phyloP scores from a whole-genome alignment of 2,797 vertebrate species.

The Xyrichtys novacula region DNA sequence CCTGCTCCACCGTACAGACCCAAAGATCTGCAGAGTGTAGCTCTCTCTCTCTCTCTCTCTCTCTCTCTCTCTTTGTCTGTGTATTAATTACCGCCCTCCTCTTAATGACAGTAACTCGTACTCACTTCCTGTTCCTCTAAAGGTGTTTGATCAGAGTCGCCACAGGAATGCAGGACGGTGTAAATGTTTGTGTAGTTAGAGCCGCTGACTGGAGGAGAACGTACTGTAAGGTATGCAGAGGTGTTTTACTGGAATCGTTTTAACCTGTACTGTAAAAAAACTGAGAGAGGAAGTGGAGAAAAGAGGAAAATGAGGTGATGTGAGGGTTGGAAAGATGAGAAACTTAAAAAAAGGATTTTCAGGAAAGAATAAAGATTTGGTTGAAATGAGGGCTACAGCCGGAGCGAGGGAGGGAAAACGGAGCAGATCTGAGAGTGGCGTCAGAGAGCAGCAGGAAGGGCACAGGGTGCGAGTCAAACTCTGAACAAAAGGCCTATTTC shows the following conservation, averaged over 20 bases:
- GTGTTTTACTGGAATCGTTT: slow-evolving; percentile 8
- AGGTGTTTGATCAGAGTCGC: slow-evolving; percentile 7
- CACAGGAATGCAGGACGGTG: slow-evolving; percentile 37
- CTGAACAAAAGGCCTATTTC: slow-evolving; percentile 65
- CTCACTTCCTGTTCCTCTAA: not conserved
- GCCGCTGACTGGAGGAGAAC: slow-evolving; percentile 47
- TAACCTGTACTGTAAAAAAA: slow-evolving; percentile 25
- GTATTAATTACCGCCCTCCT: no score
- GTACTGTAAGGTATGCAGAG: slow-evolving; percentile 45
- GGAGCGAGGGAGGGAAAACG: slow-evolving; percentile 5
- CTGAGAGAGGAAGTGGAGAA: not conserved
- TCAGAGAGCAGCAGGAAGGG: slow-evolving; percentile 42
- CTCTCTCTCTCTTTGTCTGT: no score
- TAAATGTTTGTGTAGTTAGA: slow-evolving; percentile 18
- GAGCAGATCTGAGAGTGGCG: slow-evolving; percentile 12
- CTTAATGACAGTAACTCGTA: not conserved
- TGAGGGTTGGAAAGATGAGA: not conserved
- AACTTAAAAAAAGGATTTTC: not conserved
- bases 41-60: no score
- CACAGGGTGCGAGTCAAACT: slow-evolving; percentile 22
- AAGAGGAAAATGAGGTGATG: not conserved
- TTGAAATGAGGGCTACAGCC: not conserved
- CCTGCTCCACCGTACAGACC: not conserved
- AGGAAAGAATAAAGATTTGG: not conserved
- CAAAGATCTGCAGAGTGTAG: no score